Base-by-base conservation (phyloP, 2,888 invertebrate genomes). In the Molanna angustata region DNA sequence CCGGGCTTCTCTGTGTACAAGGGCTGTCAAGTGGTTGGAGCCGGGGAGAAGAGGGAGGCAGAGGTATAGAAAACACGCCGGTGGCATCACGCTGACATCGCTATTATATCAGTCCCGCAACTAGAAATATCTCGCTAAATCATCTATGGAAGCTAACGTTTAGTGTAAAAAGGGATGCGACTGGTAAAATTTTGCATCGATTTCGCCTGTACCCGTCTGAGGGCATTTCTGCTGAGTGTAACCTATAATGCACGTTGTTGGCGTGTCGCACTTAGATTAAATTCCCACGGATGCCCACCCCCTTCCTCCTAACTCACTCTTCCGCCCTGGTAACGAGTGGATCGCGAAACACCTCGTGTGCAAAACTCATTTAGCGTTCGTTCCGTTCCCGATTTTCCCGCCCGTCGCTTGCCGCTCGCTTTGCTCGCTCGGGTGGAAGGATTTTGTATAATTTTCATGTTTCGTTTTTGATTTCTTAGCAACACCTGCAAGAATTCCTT, bases 71-170 rank as follows among this genome's bases (percentile, higher is more conserved):
- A 19, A 31, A 31, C 43, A 31, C 43, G 49, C 33, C 16, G 40
- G 40, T 46, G 48, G 48, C 48, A 40, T 48, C 48, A 48, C 39
- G 47, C 47, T 47, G 48, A 48, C 48, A 48, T 35, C 47, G 47
- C 47, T 35, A 21, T 48, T 35, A 35, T 48, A 48, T 48, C 48
- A 40, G 31, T 40, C 48, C n/a, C 22, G 21, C 48, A 35, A 47
- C n/a, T 21, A 22, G 35, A 37, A 47, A 35, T 18, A 18, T 14
- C 7, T 11, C 22, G n/a, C n/a, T n/a, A n/a, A n/a, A n/a, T n/a
- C n/a, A n/a, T n/a, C n/a, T n/a, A n/a, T n/a, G n/a, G n/a, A 33
- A 11, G 18, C 20, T 35, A 2, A 37, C 9, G 21, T 21, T 4
- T 7, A n/a, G 33, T 14, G 17, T 32, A 33, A 35, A 46, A 35